Evolutionary conservation across 2,113 vertebrate species (phyloP).

Genomic region (Furnarius figulus): DNA sequence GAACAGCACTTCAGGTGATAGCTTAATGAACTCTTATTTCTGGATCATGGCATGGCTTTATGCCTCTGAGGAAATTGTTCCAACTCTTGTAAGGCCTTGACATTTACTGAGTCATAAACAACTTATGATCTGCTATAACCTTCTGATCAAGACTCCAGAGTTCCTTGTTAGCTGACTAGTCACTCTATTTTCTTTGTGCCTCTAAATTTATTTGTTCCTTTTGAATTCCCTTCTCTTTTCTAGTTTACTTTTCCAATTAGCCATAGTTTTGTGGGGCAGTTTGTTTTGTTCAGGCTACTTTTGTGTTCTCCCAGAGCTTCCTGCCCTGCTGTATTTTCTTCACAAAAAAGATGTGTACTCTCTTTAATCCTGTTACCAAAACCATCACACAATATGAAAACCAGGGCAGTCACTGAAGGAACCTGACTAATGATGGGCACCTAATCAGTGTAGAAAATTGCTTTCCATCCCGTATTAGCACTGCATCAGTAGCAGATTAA

Average conservation of each 20-base stretch:
- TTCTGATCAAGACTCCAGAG: not conserved
- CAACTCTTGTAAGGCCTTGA: not conserved
- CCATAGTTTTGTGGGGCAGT: not conserved
- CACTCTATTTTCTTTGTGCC: not conserved
- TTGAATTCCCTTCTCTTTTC: not conserved
- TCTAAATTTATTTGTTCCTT: not conserved
- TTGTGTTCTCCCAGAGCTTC: not conserved
- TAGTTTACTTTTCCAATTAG: not conserved
- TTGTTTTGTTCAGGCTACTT: not conserved
- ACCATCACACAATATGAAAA: not conserved
- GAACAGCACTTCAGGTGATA: not conserved
- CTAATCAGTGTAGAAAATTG: not conserved
- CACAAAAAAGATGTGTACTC: no score
- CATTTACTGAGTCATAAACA: conserved; percentile 13
- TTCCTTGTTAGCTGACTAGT: not conserved
- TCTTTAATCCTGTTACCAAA: not conserved
- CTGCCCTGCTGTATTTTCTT: not conserved
- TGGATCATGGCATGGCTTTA: not conserved
- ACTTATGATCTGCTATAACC: not conserved
- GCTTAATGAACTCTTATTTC: not conserved
- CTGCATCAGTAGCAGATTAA: not conserved
- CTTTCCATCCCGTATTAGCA: not conserved
- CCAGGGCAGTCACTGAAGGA: not conserved
- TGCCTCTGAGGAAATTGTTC: not conserved
- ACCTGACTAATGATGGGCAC: not conserved